Evolutionary conservation across 2,888 invertebrate genomes (phyloP).

Genomic region (Drosophila koepferae): DNA sequence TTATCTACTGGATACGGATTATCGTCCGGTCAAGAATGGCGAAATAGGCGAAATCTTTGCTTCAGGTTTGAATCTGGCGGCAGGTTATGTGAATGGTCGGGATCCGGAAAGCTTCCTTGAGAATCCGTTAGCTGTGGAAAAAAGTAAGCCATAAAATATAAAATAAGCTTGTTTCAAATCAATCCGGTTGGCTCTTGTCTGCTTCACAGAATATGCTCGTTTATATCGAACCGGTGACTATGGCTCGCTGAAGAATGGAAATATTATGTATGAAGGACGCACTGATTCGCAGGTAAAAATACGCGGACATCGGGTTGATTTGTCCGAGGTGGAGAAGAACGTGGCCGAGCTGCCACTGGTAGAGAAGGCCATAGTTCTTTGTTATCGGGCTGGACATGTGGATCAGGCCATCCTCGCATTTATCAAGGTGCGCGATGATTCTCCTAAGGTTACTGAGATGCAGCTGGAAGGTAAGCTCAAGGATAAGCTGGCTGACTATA

Average conservation of each 20-base stretch:
- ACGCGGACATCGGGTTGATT: conserved; percentile 93
- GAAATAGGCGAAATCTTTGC: conserved; percentile 93
- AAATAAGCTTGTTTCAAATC: not conserved
- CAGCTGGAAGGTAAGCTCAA: conserved; percentile 89
- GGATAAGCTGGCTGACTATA: conserved; percentile 89
- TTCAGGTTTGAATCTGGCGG: conserved; percentile 91
- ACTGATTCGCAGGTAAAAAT: conserved; percentile 95
- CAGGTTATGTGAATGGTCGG: conserved; percentile 91
- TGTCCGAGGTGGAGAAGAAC: conserved; percentile 93
- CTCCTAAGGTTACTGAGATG: conserved; percentile 86
- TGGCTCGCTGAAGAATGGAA: conserved; percentile 88
- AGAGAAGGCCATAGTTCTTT: conserved; percentile 92
- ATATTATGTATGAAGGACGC: conserved; percentile 91
- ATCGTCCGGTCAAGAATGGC: conserved; percentile 89
- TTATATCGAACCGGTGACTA: conserved; percentile 95
- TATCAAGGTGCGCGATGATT: conserved; percentile 86
- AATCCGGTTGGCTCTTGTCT: too few species aligned
- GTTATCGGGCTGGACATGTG: conserved; percentile 91
- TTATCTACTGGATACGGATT: conserved; percentile 91
- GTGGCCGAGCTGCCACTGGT: conserved; percentile 88
- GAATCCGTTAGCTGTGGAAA: conserved; percentile 90
- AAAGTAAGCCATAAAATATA: conserved; percentile 84
- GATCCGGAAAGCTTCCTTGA: conserved; percentile 91
- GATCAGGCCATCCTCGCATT: conserved; percentile 91
- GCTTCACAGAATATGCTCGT: conserved; percentile 87